Percentiles rank a stretch among this genome's conserved stretches.
Conservation (phyloP, 2,113 vertebrate species). For the Hepsetus odoe region DNA sequence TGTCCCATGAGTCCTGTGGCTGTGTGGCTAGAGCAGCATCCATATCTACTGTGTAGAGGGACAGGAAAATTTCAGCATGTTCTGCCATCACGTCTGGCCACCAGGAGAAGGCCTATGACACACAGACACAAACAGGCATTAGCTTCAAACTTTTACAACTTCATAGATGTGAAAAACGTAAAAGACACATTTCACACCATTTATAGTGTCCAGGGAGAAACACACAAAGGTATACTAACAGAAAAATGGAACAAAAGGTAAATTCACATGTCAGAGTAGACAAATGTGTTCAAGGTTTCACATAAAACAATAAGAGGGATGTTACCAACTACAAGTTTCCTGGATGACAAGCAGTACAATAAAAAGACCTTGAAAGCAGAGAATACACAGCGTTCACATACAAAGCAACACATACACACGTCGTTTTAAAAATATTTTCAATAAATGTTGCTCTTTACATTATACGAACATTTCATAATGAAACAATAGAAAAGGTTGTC, state of each 20-base stretch:
- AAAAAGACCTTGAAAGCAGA: slow-evolving; percentile 48
- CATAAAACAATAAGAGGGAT: slow-evolving; percentile 15
- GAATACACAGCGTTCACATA: slow-evolving; percentile 3
- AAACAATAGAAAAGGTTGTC: too few species aligned
- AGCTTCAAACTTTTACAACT: background rate
- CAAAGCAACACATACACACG: slow-evolving; percentile 16
- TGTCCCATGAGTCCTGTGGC: slow-evolving; percentile 91
- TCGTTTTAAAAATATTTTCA: too few species aligned
- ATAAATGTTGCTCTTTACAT: too few species aligned
- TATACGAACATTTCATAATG: too few species aligned
- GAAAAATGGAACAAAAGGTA: slow-evolving; percentile 2
- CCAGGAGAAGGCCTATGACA: slow-evolving; percentile 90
- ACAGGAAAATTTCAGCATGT: slow-evolving; percentile 92
- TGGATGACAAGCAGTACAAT: slow-evolving; percentile 38
- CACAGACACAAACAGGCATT: background rate
- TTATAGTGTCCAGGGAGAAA: background rate
- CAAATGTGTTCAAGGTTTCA: slow-evolving; percentile 9
- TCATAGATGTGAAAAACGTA: background rate
- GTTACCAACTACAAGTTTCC: slow-evolving; percentile 13
- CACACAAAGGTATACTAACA: background rate
- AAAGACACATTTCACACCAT: background rate
- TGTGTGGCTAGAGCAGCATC: slow-evolving; percentile 86
- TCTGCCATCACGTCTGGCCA: slow-evolving; percentile 92
- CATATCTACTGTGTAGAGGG: slow-evolving; percentile 91
- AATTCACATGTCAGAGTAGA: slow-evolving; percentile 15